Base-by-base conservation (phyloP, 2,113 vertebrate species). In the Tetraodon nigroviridis region DNA sequence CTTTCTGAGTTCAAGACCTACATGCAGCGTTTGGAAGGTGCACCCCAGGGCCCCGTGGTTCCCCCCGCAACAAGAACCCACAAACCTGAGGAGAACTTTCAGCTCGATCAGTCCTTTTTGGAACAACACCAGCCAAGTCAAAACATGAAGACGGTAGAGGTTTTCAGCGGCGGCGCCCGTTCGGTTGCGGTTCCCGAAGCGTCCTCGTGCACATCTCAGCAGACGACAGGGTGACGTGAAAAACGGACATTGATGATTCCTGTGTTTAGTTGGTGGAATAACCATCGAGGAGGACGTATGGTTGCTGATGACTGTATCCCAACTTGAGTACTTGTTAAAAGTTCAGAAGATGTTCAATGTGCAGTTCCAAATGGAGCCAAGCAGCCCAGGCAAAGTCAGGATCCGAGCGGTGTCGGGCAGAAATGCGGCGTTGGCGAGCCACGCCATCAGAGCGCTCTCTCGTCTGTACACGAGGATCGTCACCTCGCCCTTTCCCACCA, bases 321-420 rank as follows among this genome's bases (percentile, higher is more conserved):
- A 0, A 32, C 0, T 0, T 2, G 0, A 56, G 0, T 6, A 81
- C 1, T 0, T 89, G 15, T 3, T 0, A 3, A 40, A 14, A 3
- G 79, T 90, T 5, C 16, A 83, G 71, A 3, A 0, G 0, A 87
- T 82, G 40, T 91, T 87, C 48, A 67, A 64, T 1, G 88, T 90
- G 17, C 6, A 29, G 0, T 65, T 90, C 0, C 5, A 27, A 6
- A 7, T 18, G 4, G 17, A 2, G 1, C 56, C 58, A 10, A 40
- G 1, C 2, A 1, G 0, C 45, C 17, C 17, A 7, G 56, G 24
- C 1, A 44, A 53, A 22, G 42, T 84, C 0, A 21, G 7, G 11
- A 51, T 89, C 19, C 69, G 40, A 55, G 69, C 70, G 24, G 0
- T 0, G 0, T 49, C 56, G 19, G 45, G 12, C n/a, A 29, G 32